A percentile compares a stretch with the other conserved stretches of the same genome.
phyloP scores from a whole-genome alignment of 2,797 vertebrate genomes.

The Vespertilio murinus region DNA sequence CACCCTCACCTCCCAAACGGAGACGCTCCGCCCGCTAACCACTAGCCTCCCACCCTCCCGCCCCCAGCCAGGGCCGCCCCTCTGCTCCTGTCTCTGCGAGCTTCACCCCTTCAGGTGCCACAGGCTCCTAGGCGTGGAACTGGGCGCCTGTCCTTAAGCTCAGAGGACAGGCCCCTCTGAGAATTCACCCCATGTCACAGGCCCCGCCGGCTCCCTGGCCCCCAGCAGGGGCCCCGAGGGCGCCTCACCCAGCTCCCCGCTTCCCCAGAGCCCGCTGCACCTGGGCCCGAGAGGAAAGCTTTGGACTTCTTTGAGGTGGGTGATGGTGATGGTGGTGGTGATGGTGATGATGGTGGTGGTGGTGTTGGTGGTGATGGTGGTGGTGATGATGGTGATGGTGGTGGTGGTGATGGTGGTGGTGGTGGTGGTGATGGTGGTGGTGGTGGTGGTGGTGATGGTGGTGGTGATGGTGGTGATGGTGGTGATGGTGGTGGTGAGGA shows the following conservation, averaged over 20 bases:
- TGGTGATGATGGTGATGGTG: background rate
- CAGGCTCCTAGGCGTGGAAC: fast-evolving
- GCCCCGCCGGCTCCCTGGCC: fast-evolving
- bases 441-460: background rate
- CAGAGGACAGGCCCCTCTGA: background rate
- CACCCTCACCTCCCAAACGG: background rate
- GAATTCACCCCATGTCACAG: fast-evolving
- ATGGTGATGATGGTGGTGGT: background rate
- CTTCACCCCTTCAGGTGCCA: background rate
- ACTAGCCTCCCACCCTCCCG: background rate
- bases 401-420: background rate
- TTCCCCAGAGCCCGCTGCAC: fast-evolving
- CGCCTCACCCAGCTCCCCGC: background rate
- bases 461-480: background rate
- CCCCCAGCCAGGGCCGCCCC: fast-evolving
- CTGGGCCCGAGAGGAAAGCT: background rate
- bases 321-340: background rate
- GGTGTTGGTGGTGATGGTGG: background rate
- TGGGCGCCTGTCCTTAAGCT: background rate
- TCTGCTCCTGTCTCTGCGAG: background rate
- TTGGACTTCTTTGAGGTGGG: background rate
- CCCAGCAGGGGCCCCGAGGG: background rate
- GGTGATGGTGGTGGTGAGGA: background rate
- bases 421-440: background rate
- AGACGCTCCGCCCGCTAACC: background rate